Evolutionary conservation across 2,888 invertebrate genomes (phyloP), one percentile per base, ranked within the genome.

Genomic region (Onchidella celtica): DNA sequence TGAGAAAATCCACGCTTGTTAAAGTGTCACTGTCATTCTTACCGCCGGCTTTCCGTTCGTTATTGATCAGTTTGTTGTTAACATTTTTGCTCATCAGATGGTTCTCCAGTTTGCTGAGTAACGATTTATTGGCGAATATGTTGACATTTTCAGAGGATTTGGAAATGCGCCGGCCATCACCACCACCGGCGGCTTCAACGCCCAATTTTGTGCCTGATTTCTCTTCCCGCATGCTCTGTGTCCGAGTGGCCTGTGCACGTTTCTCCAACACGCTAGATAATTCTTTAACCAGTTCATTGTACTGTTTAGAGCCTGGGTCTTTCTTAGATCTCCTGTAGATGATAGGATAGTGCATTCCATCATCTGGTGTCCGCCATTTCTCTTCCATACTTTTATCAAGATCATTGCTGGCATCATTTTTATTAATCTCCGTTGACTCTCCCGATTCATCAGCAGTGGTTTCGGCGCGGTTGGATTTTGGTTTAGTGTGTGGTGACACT

Each of bases 311-410:
- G 27, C 89, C 90, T 6, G 88, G 88, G 76, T 90, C 89, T 66
- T 86, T 88, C 68, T 88, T 89, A 2, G 89, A 89, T 73, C 89
- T 87, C 66, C 89, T 88, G 65, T 88, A 90, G 32, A 90, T 86
- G 36, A 90, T 88, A 32, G 89, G 90, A 73, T 87, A 87, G 57
- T 86, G 84, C 68, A 87, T 59, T 21, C 34, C 73, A 14, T 79
- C 36, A 36, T 80, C 79, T 1, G 61, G 29, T 32, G 66, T 14
- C 21, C 17, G 3, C 47, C 47, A 32, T 24, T 55, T 34, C 6
- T n/a, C 36, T 9, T 66, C 27, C n/a, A n/a, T n/a, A n/a, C n/a
- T n/a, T n/a, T n/a, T n/a, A 29, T 76, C 66, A 17, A 2, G 3
- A 34, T 47, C 17, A 32, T 69, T 38, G 38, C n/a, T 32, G n/a